Evolutionary conservation across 2,113 vertebrate species (phyloP), one percentile per base, ranked within the genome.

Genomic region (Sarotherodon lohbergeri): DNA sequence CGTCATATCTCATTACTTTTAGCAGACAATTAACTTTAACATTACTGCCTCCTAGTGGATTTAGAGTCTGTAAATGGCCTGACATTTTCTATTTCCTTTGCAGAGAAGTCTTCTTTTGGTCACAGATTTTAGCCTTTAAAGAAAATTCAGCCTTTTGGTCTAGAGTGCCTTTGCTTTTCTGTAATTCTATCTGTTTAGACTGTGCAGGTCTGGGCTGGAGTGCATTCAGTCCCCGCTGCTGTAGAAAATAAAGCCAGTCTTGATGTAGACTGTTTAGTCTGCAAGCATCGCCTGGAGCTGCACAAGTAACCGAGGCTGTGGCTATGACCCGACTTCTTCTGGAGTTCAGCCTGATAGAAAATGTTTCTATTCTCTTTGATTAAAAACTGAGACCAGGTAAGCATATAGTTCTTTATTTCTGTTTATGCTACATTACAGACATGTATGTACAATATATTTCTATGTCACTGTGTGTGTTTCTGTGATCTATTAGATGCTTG

Each of bases 1-100:
- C 16, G 46, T 87, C 92, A 80, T 88, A 87, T 90, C 88, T 86
- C 76, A 84, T 90, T 83, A 89, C 87, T 83, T 57, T 86, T 86
- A 16, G 48, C 86, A 63, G 29, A 57, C 52, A 34, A 63, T 92
- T 80, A 86, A 86, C 81, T 90, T 82, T 11, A 84, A 50, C 56
- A 22, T 59, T 92, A 87, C 88, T 57, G 88, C 92, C 93, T 85
- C 91, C 91, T 93, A 41, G 91, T 24, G 92, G 90, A 81, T 85
- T 55, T 68, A 81, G 48, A 52, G 52, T 9, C 73, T 46, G 52
- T 9, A 16, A 87, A 82, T 36, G 3, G 14, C n/a, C 24, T 68
- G 29, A 73, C 13, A 17, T 66, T 13, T 36, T 46, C 32, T 27
- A 13, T 59, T 50, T 32, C 7, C n/a, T 57, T 82, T 85, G n/a